These are phyloP conservation scores for Ectropis crepuscularia DNA, from an alignment of 2,888 invertebrate genomes.

Conservation along the genomic window DNA sequence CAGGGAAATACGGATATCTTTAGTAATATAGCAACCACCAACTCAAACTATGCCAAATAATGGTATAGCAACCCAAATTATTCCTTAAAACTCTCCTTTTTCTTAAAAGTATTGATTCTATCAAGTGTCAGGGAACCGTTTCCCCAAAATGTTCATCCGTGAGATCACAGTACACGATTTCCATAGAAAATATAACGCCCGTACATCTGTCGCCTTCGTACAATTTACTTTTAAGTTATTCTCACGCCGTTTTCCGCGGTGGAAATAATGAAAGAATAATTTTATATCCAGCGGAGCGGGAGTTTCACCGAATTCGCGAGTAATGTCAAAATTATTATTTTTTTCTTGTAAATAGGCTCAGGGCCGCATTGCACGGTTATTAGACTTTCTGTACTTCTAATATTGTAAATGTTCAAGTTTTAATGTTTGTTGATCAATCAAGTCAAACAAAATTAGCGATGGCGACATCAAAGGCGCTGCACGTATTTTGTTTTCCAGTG, in stretches of 20 bases:
- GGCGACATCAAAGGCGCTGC: too few species aligned
- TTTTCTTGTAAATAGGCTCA: neutral
- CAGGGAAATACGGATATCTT: too few species aligned
- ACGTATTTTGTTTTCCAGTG: too few species aligned
- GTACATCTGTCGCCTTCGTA: neutral
- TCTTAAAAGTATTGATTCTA: too few species aligned
- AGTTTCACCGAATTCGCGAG: slow-evolving; percentile 3
- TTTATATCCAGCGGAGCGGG: neutral
- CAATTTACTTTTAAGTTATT: slow-evolving; percentile 1
- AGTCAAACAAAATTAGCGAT: too few species aligned
- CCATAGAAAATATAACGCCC: neutral
- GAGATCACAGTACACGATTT: neutral
- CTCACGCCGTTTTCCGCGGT: slow-evolving; percentile 5
- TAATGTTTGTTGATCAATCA: too few species aligned
- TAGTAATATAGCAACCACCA: too few species aligned
- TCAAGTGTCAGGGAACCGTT: neutral
- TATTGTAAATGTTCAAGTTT: too few species aligned
- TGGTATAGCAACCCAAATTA: too few species aligned
- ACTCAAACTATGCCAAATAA: too few species aligned
- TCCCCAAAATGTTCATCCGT: neutral
- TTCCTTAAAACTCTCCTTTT: too few species aligned
- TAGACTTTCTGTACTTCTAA: neutral
- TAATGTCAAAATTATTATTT: slow-evolving; percentile 18
- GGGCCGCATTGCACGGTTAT: too few species aligned
- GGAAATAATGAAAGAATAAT: slow-evolving; percentile 4